Conservation (phyloP, 2,797 vertebrate species). For the Clarias platycephalus region DNA sequence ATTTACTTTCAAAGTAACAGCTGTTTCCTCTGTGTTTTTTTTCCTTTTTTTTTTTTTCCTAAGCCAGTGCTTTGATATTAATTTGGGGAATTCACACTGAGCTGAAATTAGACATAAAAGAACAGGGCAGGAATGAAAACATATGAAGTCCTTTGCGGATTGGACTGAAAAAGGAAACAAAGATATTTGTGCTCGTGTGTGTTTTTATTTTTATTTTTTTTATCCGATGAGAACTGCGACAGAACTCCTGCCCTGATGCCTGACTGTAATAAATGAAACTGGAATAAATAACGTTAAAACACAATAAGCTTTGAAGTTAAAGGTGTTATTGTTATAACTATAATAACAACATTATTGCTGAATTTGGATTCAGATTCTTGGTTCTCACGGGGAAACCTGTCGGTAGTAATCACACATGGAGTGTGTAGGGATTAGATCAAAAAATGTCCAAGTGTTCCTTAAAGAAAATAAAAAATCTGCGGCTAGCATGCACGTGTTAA, state of each 20-base stretch:
- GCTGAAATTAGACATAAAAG: constrained; percentile 25
- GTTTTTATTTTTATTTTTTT: background rate
- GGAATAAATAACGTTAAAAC: background rate
- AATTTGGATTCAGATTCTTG: background rate
- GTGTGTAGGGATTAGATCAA: background rate
- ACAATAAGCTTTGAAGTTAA: background rate
- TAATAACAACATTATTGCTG: background rate
- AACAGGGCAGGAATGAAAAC: background rate
- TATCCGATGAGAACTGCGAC: background rate
- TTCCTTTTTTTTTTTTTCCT: background rate
- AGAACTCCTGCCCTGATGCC: background rate
- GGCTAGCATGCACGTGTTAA: too few species aligned
- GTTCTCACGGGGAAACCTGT: background rate
- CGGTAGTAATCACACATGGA: background rate
- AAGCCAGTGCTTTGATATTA: constrained; percentile 13
- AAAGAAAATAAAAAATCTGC: too few species aligned
- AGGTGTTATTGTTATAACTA: too few species aligned
- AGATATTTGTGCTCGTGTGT: background rate
- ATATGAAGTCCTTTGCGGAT: background rate
- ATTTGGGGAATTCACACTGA: constrained; percentile 6
- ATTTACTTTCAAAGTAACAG: constrained; percentile 8
- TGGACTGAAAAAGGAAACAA: constrained; percentile 15
- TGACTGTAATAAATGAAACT: background rate
- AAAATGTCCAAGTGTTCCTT: background rate
- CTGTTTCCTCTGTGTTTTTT: constrained; percentile 36